Evolutionary conservation across 2,113 vertebrate genomes (phyloP).

Genomic region (Spheniscus mendiculus): DNA sequence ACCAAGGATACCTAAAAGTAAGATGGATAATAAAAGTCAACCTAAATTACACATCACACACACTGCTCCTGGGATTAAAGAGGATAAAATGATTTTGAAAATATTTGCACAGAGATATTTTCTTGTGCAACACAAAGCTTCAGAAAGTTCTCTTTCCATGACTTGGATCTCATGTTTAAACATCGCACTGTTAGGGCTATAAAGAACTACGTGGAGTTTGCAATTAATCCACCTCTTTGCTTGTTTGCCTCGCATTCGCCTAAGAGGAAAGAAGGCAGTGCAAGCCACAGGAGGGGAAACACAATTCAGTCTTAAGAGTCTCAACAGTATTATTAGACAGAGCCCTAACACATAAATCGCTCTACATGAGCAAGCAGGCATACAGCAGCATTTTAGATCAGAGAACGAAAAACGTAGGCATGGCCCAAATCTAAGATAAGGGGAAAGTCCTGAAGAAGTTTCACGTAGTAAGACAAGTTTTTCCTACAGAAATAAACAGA

Average conservation of each 20-base stretch:
- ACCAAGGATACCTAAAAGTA: background rate
- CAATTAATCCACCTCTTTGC: background rate
- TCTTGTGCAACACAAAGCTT: background rate
- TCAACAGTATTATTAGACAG: background rate
- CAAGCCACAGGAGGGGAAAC: background rate
- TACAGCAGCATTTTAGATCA: background rate
- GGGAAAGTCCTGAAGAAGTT: background rate
- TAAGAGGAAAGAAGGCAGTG: background rate
- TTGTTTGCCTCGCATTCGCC: background rate
- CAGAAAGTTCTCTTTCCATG: background rate
- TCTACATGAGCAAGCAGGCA: background rate
- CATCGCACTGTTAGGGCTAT: background rate
- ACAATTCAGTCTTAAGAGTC: background rate
- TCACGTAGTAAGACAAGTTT: background rate
- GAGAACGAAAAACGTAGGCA: background rate
- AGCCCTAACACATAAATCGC: background rate
- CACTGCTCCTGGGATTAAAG: background rate
- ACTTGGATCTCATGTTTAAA: background rate
- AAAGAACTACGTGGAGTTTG: background rate
- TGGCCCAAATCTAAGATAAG: accelerated
- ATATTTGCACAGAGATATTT: background rate
- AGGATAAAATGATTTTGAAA: background rate
- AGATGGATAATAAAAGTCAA: background rate
- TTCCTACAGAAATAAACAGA: background rate
- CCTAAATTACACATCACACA: background rate